Evolutionary conservation across 1,140 invertebrate genomes (phyloP).

Genomic region (Paracyclopina nana): DNA sequence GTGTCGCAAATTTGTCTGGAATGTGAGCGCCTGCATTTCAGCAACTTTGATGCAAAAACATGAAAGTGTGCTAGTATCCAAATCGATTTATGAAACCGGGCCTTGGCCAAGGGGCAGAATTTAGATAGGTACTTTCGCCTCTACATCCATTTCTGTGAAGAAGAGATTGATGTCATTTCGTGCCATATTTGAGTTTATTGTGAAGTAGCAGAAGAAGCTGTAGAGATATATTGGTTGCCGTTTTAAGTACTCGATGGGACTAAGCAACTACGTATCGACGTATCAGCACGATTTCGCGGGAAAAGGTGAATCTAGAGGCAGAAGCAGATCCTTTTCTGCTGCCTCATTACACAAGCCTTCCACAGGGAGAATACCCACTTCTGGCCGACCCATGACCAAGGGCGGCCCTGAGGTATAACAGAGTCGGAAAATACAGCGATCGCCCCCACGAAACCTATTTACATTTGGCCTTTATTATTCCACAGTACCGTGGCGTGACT

Average conservation of each 20-base stretch:
- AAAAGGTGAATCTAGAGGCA: background rate
- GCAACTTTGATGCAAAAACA: too few species aligned
- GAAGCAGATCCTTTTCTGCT: background rate
- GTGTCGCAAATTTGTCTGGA: too few species aligned
- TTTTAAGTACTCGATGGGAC: background rate
- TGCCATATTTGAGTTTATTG: too few species aligned
- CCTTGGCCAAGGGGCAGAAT: too few species aligned
- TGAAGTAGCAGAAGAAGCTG: too few species aligned
- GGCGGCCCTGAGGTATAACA: background rate
- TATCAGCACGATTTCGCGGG: slow-evolving; percentile 14
- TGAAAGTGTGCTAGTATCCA: too few species aligned
- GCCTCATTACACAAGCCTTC: background rate
- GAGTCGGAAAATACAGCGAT: background rate
- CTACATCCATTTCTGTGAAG: too few species aligned
- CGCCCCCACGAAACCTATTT: background rate
- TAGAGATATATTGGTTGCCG: too few species aligned
- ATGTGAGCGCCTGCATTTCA: too few species aligned
- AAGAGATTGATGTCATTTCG: too few species aligned
- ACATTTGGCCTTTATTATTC: background rate
- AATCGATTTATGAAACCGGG: too few species aligned
- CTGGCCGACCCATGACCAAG: background rate
- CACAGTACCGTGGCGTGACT: background rate
- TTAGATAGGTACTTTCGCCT: too few species aligned
- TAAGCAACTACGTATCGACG: slow-evolving; percentile 10
- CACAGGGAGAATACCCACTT: background rate